phyloP scores from a whole-genome alignment of 2,797 vertebrate species.

The Phrynocephalus guinanensis region DNA sequence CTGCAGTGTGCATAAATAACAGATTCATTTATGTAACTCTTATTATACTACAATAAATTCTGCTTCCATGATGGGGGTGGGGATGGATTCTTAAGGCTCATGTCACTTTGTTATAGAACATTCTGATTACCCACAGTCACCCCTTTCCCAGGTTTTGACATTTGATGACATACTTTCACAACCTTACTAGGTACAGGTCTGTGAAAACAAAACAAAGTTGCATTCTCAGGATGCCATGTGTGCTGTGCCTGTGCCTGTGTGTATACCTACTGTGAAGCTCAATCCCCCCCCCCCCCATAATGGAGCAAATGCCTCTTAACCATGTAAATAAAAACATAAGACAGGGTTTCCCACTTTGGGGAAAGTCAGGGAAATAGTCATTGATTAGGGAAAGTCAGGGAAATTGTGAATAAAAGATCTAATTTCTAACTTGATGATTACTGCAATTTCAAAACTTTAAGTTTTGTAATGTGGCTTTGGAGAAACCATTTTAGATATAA shows the following conservation, averaged over 20 bases:
- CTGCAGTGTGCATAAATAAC: background rate
- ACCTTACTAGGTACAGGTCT: background rate
- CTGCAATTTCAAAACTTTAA: no score
- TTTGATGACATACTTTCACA: background rate
- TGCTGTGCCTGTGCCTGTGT: no score
- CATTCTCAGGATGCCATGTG: background rate
- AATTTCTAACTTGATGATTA: no score
- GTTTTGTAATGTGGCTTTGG: no score
- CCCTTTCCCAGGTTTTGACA: background rate
- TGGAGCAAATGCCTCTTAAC: background rate
- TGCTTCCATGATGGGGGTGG: background rate
- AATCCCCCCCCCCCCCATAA: background rate
- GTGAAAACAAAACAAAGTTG: background rate
- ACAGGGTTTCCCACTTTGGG: no score
- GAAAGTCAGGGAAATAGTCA: no score
- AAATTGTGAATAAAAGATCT: no score
- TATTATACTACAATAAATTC: background rate
- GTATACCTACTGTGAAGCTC: no score
- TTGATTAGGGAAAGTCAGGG: no score
- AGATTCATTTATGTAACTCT: no score
- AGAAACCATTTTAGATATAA: no score
- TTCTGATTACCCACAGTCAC: background rate
- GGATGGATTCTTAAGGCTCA: no score
- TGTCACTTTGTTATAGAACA: background rate
- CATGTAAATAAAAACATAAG: background rate